These are phyloP conservation scores for Atrichornis clamosus DNA, from an alignment of 2,113 vertebrate genomes.

Conservation along the genomic window DNA sequence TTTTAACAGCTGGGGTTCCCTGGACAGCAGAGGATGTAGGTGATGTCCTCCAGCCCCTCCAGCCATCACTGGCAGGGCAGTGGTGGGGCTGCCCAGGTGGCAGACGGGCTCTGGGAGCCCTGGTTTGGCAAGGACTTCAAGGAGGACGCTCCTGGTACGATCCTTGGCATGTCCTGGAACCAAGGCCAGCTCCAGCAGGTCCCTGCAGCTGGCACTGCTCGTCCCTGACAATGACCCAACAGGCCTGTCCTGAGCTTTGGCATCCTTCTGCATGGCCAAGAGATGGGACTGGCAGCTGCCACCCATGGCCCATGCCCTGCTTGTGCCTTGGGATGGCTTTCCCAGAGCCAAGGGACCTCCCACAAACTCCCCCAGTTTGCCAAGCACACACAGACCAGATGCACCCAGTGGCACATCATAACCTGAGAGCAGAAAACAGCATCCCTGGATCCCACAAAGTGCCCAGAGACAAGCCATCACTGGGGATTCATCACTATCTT, in stretches of 20 bases:
- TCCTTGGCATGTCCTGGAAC: not conserved
- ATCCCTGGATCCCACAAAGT: not conserved
- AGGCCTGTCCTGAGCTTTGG: not conserved
- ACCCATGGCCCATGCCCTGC: not conserved
- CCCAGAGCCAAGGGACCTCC: not conserved
- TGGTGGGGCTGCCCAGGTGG: not conserved
- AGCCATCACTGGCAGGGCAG: not conserved
- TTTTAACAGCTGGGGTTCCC: not conserved
- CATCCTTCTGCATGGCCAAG: not conserved
- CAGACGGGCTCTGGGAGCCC: not conserved
- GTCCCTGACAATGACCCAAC: accelerated
- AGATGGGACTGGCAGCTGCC: not conserved
- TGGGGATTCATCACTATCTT: not conserved
- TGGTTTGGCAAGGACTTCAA: not conserved
- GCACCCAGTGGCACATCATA: not conserved
- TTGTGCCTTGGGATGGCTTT: not conserved
- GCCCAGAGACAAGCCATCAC: not conserved
- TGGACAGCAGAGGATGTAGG: not conserved
- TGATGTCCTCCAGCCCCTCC: not conserved
- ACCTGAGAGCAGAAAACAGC: not conserved
- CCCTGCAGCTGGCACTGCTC: not conserved
- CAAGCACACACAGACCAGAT: not conserved
- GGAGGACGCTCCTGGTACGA: not conserved
- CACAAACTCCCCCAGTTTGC: not conserved
- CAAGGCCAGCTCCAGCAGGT: not conserved